Conservation (phyloP, 2,797 vertebrate species). For the Picus viridis region DNA sequence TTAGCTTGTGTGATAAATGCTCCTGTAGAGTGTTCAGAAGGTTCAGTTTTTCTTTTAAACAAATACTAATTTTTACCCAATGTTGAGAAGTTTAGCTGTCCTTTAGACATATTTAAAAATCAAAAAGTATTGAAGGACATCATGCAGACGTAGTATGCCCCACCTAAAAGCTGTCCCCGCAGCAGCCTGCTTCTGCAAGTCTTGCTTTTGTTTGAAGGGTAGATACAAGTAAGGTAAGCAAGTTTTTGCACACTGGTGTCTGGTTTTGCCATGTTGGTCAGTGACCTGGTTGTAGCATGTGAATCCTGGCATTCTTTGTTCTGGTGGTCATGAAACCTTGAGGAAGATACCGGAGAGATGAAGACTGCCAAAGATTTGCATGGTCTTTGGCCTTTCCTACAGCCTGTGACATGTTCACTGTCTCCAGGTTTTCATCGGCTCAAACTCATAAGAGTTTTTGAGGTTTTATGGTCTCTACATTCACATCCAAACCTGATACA, state of each 20-base stretch:
- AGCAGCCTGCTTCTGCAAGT: background rate
- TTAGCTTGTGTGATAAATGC: background rate
- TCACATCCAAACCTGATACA: background rate
- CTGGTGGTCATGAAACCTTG: background rate
- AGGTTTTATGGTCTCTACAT: background rate
- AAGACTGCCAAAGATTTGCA: background rate
- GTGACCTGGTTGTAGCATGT: background rate
- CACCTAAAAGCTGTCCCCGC: background rate
- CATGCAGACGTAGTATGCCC: fast-evolving
- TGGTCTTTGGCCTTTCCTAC: background rate
- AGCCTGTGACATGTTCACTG: background rate
- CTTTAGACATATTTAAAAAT: background rate
- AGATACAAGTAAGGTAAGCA: background rate
- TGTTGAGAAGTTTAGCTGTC: background rate
- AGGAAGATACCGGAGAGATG: background rate
- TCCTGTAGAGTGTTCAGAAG: background rate
- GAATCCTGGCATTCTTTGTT: background rate
- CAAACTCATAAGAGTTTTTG: background rate
- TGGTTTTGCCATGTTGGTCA: background rate
- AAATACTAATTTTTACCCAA: background rate
- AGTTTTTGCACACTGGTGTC: background rate
- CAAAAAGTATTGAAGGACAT: background rate
- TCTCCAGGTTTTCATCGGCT: background rate
- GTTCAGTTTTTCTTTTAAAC: background rate
- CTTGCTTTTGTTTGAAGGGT: background rate